A percentile compares a stretch with the other conserved stretches of the same genome.
Conservation (phyloP, 2,888 invertebrate species). For the Oligia fasciuncula region DNA sequence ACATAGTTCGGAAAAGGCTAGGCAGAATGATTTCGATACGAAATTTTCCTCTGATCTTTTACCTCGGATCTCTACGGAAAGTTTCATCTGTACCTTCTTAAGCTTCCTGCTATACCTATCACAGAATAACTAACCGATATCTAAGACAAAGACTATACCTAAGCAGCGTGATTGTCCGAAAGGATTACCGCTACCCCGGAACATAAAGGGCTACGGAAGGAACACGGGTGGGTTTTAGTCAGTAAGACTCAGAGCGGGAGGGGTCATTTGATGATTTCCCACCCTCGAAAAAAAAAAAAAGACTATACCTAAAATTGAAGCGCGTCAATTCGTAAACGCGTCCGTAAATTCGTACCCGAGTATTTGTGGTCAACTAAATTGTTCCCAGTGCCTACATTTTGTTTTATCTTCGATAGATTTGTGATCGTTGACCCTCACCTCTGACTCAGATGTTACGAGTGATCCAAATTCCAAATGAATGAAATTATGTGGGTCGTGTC, state of each 20-base stretch:
- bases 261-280: no score
- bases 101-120: neutral
- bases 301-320: conserved; percentile 18
- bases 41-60: conserved; percentile 10
- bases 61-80: conserved; percentile 12
- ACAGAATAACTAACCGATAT: no score
- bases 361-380: conserved; percentile 36
- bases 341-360: neutral
- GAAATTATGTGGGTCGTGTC: conserved; percentile 58
- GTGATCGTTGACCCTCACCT: conserved; percentile 50
- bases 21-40: neutral
- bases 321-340: no score
- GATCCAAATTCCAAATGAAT: conserved; percentile 65
- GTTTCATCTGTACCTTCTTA: conserved; percentile 3
- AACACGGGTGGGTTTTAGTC: no score
- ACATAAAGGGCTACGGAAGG: no score
- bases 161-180: no score
- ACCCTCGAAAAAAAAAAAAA: no score
- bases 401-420: conserved; percentile 52
- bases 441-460: conserved; percentile 26
- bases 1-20: no score
- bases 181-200: no score
- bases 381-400: conserved; percentile 45
- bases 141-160: no score
- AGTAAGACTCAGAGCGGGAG: no score